Base-by-base conservation (phyloP, 1,140 invertebrate species). In the Episyrphus balteatus region DNA sequence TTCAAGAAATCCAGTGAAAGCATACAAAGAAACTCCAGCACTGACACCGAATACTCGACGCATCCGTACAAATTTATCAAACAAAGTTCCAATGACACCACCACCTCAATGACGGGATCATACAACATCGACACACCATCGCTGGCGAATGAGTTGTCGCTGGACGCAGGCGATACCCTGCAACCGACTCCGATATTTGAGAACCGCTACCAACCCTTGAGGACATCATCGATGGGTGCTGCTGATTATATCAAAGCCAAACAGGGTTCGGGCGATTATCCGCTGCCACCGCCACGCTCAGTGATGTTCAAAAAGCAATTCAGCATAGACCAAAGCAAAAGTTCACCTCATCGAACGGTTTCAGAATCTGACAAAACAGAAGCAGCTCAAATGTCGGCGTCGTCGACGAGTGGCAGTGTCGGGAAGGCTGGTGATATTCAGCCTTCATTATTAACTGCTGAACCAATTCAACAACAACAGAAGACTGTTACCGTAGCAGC, bases 31-130 rank as follows among this genome's bases (percentile, higher is more conserved):
- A 68, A 68, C 41, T 68, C 66, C 9, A 68, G 66, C 50, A 68
- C 65, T n/a, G 66, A 68, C 18, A 68, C 66, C 3, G 66, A 68
- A 40, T 68, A 68, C 44, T 68, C 65, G 41, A 57, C 58, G 7
- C 65, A 68, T 51, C 66, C 66, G 14, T 68, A 68, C 50, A 56
- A 61, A 15, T 66, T 68, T 33, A 68, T 68, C 36, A 68, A 68
- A 46, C 66, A 68, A 56, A 68, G 65, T 40, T 68, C 66, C 39
- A 68, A 68, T 21, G 66, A 68, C 46, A 68, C 66, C 6, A 68
- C 62, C 44, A 66, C 65, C 26, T 68, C 65, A 26, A 55, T 59
- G 32, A 68, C 65, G 5, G 65, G 65, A 38, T 68, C 65, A 37
- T 68, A 65, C 26, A 68, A 68, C 17, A 57, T 68, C 31, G 66